Conservation (phyloP, 2,797 vertebrate species). For the Pygocentrus nattereri region DNA sequence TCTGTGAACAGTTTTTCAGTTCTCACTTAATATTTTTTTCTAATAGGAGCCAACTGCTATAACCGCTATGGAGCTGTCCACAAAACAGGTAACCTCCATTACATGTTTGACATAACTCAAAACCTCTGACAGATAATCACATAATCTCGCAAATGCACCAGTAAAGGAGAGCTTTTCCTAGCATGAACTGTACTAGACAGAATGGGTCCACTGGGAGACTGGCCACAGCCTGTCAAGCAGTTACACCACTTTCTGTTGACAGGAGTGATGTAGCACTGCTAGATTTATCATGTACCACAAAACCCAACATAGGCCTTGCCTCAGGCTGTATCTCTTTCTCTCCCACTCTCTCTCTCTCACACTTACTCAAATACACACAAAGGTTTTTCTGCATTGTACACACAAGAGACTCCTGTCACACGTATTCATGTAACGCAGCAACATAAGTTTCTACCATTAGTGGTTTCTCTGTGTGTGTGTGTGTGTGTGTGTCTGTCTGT, state of each 20-base stretch:
- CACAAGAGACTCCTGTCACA: constrained; percentile 48
- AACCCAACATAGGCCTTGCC: constrained; percentile 44
- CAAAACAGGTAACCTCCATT: constrained; percentile 87
- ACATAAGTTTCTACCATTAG: constrained; percentile 45
- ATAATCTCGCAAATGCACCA: constrained; percentile 20
- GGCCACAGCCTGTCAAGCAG: constrained; percentile 3
- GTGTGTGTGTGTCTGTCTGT: too few species aligned
- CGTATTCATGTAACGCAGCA: constrained; percentile 38
- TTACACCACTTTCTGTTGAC: constrained; percentile 40
- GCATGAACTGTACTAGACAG: constrained; percentile 22
- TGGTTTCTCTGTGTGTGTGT: neutral
- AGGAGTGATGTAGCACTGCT: constrained; percentile 49
- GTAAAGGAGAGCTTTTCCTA: constrained; percentile 25
- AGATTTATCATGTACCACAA: constrained; percentile 46
- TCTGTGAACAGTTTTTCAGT: constrained; percentile 11
- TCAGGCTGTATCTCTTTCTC: constrained; percentile 39
- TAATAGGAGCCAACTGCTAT: constrained; percentile 90
- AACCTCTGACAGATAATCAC: constrained; percentile 13
- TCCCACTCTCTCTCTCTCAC: constrained; percentile 3
- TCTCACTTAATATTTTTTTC: constrained; percentile 39
- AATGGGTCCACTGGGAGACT: constrained; percentile 15
- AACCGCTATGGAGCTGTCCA: constrained; percentile 96
- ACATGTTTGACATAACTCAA: neutral
- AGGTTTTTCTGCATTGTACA: constrained; percentile 38
- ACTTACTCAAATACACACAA: constrained; percentile 16